Evolutionary conservation across 2,888 invertebrate species (phyloP).

Genomic region (Synanthedon formicaeformis): DNA sequence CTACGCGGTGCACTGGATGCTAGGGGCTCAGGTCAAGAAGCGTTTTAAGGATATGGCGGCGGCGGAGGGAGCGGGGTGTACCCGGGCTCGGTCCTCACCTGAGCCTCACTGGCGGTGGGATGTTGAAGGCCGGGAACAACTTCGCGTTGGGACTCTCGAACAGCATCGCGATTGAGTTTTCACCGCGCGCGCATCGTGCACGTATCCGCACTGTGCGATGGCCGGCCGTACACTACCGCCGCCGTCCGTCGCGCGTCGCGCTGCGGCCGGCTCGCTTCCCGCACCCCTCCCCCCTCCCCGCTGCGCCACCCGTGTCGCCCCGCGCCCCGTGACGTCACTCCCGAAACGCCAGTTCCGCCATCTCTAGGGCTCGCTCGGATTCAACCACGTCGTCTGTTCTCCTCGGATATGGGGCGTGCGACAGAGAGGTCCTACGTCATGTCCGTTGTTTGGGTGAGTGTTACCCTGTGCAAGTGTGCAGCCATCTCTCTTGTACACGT

Average conservation of each 20-base stretch:
- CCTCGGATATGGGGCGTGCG: not conserved
- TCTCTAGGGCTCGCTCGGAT: constrained; percentile 23
- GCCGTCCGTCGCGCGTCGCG: constrained; percentile 13
- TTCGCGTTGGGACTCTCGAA: constrained; percentile 81
- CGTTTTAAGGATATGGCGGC: constrained; percentile 7
- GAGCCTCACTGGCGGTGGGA: constrained; percentile 76
- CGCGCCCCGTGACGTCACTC: constrained; percentile 53
- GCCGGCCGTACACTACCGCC: constrained; percentile 49
- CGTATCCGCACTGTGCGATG: constrained; percentile 38
- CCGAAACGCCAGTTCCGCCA: constrained; percentile 13
- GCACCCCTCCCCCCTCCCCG: not conserved
- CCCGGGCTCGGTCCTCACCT: constrained; percentile 44
- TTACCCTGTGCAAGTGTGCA: not conserved
- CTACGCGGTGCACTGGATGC: constrained; percentile 15
- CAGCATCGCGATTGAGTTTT: constrained; percentile 70
- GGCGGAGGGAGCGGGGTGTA: constrained; percentile 4
- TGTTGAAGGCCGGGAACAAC: constrained; percentile 76
- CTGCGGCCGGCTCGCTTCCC: constrained; percentile 23
- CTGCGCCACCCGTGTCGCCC: constrained; percentile 14
- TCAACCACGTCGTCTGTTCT: constrained; percentile 17
- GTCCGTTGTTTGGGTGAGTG: too few relatives aligned
- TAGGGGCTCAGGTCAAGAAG: constrained; percentile 6
- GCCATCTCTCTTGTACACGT: constrained; percentile 15
- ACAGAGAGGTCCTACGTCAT: not conserved
- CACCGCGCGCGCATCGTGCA: constrained; percentile 47